phyloP scores from a whole-genome alignment of 2,113 vertebrate genomes.

The Pantherophis guttatus region DNA sequence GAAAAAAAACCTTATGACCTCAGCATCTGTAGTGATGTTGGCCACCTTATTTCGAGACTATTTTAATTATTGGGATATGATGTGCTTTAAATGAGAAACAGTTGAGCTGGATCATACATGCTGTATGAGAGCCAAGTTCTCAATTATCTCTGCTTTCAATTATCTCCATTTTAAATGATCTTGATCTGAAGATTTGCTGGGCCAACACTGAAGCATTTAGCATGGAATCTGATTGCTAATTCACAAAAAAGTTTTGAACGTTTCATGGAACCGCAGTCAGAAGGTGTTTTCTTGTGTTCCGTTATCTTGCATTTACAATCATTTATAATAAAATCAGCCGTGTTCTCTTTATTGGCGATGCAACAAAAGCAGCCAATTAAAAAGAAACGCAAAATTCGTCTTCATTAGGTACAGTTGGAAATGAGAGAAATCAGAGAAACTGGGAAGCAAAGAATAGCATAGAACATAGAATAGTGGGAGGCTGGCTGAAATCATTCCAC shows the following conservation, averaged over 20 bases:
- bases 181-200: neutral
- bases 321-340: neutral
- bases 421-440: neutral
- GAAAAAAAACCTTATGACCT: neutral
- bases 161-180: neutral
- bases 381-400: neutral
- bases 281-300: neutral
- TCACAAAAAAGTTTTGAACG: neutral
- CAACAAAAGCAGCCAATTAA: neutral
- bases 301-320: neutral
- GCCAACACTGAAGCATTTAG: neutral
- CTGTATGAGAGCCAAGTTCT: neutral
- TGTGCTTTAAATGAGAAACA: neutral
- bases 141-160: neutral
- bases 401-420: neutral
- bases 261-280: neutral
- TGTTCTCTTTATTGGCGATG: neutral
- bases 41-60: constrained; percentile 29
- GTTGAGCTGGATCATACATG: neutral
- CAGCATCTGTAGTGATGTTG: neutral
- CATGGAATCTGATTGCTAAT: neutral
- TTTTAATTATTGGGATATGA: constrained; percentile 35
- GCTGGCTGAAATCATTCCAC: neutral
- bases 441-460: neutral
- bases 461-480: neutral